Evolutionary conservation across 2,888 invertebrate species (phyloP).

Genomic region (Chrysomela aeneicollis): DNA sequence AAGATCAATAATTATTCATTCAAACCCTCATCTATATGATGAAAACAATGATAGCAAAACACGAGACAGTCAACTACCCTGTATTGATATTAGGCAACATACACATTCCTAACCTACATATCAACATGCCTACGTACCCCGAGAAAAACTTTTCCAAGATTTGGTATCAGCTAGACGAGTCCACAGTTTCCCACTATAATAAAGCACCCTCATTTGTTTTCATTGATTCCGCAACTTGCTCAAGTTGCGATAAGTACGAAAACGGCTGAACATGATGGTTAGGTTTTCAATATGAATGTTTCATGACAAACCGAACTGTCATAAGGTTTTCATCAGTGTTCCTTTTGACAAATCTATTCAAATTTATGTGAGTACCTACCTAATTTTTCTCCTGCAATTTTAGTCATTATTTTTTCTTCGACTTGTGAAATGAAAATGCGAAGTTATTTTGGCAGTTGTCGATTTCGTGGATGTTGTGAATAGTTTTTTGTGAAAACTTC

Average conservation of each 20-base stretch:
- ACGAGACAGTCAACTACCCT: no score
- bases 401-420: not conserved
- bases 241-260: slow-evolving; percentile 9
- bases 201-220: slow-evolving; percentile 30
- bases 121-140: slow-evolving; percentile 20
- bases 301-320: slow-evolving; percentile 19
- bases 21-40: no score
- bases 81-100: slow-evolving; percentile 8
- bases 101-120: slow-evolving; percentile 2
- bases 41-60: no score
- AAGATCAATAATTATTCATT: no score
- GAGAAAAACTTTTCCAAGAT: slow-evolving; percentile 23
- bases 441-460: slow-evolving; percentile 18
- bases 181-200: slow-evolving; percentile 36
- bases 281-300: slow-evolving; percentile 20
- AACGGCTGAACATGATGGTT: slow-evolving; percentile 36
- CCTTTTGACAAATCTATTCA: slow-evolving; percentile 32
- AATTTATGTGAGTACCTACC: slow-evolving; percentile 21
- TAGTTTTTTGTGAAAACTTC: slow-evolving; percentile 21
- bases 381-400: slow-evolving; percentile 8
- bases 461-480: slow-evolving; percentile 21
- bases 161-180: slow-evolving; percentile 38
- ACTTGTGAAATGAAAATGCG: slow-evolving; percentile 19
- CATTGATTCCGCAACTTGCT: slow-evolving; percentile 38
- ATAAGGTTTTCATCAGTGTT: slow-evolving; percentile 31